phyloP scores from a whole-genome alignment of 1,140 invertebrate genomes.

The Homalodisca vitripennis region DNA sequence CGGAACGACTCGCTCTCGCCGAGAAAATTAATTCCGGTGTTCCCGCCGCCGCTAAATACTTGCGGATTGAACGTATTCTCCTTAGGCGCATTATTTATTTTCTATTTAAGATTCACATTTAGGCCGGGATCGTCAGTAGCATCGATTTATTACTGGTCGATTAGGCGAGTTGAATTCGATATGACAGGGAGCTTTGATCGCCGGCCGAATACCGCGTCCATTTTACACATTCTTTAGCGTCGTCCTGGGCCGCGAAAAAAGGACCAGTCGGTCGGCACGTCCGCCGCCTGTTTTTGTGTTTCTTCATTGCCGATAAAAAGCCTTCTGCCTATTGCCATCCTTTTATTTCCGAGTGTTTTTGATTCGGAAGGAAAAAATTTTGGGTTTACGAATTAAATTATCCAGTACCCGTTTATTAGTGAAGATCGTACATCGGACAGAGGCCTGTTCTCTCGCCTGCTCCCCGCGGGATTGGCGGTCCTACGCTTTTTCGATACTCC shows the following conservation, averaged over 20 bases:
- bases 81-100: not conserved
- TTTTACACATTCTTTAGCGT: constrained; percentile 16
- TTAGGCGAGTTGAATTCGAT: constrained; percentile 25
- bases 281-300: not conserved
- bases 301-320: constrained; percentile 23
- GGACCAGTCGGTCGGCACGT: not conserved
- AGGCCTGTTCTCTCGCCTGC: too few relatives aligned
- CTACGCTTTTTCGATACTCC: too few relatives aligned
- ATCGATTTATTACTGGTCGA: not conserved
- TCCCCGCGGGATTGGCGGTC: too few relatives aligned
- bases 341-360: constrained; percentile 3
- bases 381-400: not conserved
- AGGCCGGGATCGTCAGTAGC: not conserved
- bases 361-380: not conserved
- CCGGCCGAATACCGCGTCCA: constrained; percentile 3
- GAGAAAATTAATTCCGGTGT: not conserved
- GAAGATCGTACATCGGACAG: too few relatives aligned
- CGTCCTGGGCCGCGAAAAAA: not conserved
- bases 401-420: constrained; percentile 21
- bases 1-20: not conserved
- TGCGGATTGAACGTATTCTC: too few relatives aligned
- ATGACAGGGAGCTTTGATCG: constrained; percentile 20
- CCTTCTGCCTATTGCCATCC: not conserved
- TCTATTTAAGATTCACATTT: constrained; percentile 24
- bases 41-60: not conserved